Percentiles rank a stretch among this genome's conserved stretches.
Conservation (phyloP, 2,113 vertebrate genomes). For the Gracilinanus agilis region DNA sequence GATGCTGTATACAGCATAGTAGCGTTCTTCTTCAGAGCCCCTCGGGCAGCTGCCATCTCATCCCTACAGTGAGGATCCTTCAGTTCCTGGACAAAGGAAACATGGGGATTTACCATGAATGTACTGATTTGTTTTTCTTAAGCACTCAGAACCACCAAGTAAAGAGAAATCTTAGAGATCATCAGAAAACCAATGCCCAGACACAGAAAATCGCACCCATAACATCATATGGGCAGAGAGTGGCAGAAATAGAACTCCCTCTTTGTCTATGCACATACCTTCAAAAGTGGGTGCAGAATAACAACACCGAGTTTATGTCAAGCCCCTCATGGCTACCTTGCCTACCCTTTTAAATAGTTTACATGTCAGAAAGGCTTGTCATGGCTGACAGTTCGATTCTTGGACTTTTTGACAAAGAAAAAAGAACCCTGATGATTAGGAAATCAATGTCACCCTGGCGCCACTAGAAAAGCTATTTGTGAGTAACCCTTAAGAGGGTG, state of each 20-base stretch:
- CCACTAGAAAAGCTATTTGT: neutral
- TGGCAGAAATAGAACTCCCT: neutral
- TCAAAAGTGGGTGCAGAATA: neutral
- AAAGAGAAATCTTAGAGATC: neutral
- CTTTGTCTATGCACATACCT: neutral
- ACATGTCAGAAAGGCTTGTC: neutral
- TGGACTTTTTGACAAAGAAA: neutral
- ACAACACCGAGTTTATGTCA: neutral
- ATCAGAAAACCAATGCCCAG: neutral
- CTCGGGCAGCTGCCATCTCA: constrained; percentile 97
- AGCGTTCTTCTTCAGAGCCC: constrained; percentile 98
- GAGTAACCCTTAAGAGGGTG: neutral
- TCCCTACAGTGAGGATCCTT: constrained; percentile 98
- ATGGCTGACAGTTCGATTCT: neutral
- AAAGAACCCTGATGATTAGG: neutral
- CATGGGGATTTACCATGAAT: neutral
- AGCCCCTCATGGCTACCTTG: neutral
- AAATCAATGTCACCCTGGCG: neutral
- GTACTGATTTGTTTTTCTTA: neutral
- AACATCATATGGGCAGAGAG: neutral
- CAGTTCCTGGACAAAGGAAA: constrained; percentile 87
- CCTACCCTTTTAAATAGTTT: neutral
- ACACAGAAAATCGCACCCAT: neutral
- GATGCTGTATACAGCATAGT: constrained; percentile 99
- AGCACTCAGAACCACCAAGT: neutral